Percentiles rank a stretch among this genome's conserved stretches.
These are phyloP conservation scores for Umimayanthus chanpuru DNA, from an alignment of 92 coral and sea anemone species.

Conservation along the genomic window DNA sequence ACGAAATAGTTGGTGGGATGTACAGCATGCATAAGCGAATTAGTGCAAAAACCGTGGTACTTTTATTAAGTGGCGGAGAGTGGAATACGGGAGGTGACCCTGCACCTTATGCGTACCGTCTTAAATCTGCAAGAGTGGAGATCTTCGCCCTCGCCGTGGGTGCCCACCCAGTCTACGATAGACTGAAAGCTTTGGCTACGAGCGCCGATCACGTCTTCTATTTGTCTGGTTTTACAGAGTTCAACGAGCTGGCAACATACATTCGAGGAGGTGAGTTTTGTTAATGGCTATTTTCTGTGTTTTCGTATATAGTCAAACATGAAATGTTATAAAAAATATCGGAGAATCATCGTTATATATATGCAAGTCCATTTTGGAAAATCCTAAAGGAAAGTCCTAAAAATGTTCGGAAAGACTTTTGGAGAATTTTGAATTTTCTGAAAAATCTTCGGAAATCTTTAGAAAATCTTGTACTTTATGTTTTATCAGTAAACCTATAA, in stretches of 20 bases:
- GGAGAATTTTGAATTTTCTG: no score
- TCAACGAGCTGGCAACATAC: constrained; percentile 72
- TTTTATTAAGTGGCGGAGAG: constrained; percentile 70
- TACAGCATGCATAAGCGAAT: constrained; percentile 42
- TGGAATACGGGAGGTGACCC: constrained; percentile 73
- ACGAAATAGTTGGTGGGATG: constrained; percentile 32
- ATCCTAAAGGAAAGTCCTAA: no score
- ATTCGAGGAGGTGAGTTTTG: constrained; percentile 73
- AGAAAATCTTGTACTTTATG: no score
- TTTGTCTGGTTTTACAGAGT: constrained; percentile 59
- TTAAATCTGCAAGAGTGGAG: constrained; percentile 42
- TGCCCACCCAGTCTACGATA: constrained; percentile 9
- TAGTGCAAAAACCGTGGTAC: constrained; percentile 57
- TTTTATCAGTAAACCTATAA: no score
- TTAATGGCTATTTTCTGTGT: not conserved
- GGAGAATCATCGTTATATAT: no score
- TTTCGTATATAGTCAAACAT: not conserved
- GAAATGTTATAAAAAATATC: no score
- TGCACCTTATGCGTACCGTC: constrained; percentile 26
- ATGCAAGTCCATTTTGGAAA: no score
- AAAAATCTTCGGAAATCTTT: no score
- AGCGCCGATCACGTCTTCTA: constrained; percentile 59
- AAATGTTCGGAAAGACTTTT: no score
- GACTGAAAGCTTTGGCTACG: constrained; percentile 28
- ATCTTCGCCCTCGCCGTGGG: constrained; percentile 81